phyloP scores from a whole-genome alignment of 2,888 invertebrate species.

The Protonemura montana region DNA sequence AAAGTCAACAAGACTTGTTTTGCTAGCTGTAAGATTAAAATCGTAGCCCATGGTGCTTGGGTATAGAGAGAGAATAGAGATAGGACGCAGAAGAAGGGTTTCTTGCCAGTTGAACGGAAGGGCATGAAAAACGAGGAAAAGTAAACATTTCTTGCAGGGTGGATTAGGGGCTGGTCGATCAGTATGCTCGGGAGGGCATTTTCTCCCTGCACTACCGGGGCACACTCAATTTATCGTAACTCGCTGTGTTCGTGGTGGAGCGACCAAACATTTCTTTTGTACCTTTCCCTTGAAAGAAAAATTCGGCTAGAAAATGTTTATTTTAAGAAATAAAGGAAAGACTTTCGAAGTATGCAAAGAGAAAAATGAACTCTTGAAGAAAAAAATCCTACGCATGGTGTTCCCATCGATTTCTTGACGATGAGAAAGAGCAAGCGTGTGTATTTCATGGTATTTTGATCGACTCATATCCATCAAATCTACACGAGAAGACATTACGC shows the following conservation, averaged over 20 bases:
- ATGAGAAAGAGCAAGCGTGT: not conserved
- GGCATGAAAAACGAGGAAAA: not conserved
- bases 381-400: too few species aligned
- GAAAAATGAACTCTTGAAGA: too few species aligned
- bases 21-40: not conserved
- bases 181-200: slow-evolving; percentile 7
- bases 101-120: not conserved
- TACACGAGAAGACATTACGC: not conserved
- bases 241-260: not conserved
- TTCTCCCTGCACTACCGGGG: not conserved
- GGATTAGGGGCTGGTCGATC: not conserved
- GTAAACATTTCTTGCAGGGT: not conserved
- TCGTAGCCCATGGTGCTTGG: not conserved
- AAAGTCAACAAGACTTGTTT: slow-evolving; percentile 4
- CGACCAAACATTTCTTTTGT: not conserved
- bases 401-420: not conserved
- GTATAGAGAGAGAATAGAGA: not conserved
- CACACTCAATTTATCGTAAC: not conserved
- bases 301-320: not conserved
- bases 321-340: not conserved
- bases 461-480: not conserved
- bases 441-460: not conserved
- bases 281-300: not conserved
- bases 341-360: too few species aligned
- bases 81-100: not conserved